Conservation (phyloP, 2,797 vertebrate genomes). For the Netta rufina region DNA sequence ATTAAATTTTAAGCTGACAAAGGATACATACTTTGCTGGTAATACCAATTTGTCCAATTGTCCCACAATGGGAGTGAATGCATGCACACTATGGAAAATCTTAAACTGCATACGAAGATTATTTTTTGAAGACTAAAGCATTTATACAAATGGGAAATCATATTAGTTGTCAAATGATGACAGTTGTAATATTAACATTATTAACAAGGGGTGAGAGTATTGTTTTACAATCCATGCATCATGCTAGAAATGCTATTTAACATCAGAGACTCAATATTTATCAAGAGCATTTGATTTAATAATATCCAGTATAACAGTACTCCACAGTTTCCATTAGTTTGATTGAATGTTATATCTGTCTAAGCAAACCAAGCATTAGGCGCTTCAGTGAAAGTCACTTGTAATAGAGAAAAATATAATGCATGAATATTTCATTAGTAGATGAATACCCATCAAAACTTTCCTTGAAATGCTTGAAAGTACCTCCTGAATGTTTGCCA, state of each 20-base stretch:
- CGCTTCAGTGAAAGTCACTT: conserved; percentile 63
- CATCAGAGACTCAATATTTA: conserved; percentile 72
- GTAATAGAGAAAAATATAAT: conserved; percentile 63
- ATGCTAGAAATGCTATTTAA: conserved; percentile 62
- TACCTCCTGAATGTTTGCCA: conserved; percentile 62
- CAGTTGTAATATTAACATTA: conserved; percentile 59
- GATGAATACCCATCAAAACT: conserved; percentile 70
- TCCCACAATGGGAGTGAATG: background rate
- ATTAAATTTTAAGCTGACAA: background rate
- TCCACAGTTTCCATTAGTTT: conserved; percentile 70
- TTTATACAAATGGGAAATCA: conserved; percentile 9
- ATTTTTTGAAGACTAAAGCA: background rate
- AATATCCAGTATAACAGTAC: conserved; percentile 65
- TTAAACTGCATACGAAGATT: background rate
- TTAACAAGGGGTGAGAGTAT: conserved; percentile 47
- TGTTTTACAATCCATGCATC: conserved; percentile 50
- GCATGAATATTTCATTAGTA: conserved; percentile 75
- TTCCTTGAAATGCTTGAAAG: conserved; percentile 66
- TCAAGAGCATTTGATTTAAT: conserved; percentile 72
- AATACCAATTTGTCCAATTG: background rate
- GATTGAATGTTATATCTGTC: conserved; percentile 68
- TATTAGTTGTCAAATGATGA: conserved; percentile 28
- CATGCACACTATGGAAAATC: background rate
- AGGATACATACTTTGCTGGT: background rate
- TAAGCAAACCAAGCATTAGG: conserved; percentile 67